Base-by-base conservation (phyloP, 1,140 invertebrate species). In the Solenopsis invicta region DNA sequence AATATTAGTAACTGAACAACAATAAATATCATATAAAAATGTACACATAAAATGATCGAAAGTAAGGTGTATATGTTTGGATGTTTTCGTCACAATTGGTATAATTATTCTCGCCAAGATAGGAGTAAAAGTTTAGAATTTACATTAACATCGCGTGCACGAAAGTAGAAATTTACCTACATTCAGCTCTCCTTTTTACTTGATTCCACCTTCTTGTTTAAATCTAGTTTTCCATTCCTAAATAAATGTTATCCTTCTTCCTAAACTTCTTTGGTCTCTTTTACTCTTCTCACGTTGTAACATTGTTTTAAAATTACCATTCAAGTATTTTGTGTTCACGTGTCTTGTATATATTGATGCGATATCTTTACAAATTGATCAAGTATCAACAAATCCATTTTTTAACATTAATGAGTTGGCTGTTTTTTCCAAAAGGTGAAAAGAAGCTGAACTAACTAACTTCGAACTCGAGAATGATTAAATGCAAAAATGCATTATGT, bases 51-150 rank as follows among this genome's bases (percentile, higher is more conserved):
- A 80, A 80, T 45, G 13, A 29, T 56, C 12, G 34, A 62, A 76
- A 62, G 18, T 62, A 62, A 61, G 29, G 10, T 21, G 18, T 34
- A 45, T 9, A 69, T 41, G 64, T 69, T 37, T 56, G 13, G 9
- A 71, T 18, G 21, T 71, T 81, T 71, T 81, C 78, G 64, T 81
- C 52, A 81, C 78, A 81, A 52, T 71, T 18, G 50, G 16, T 81
- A 69, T 69, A 71, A 81, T 81, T 21, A 81, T 54, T 71, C 66
- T 71, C 78, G 64, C 50, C 64, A 50, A 78, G 78, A 81, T 37
- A 71, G 66, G 66, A 81, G 78, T 81, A 81, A 81, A 81, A 81
- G 78, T 81, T 81, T 24, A 16, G 41, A 71, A 71, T 81, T 81
- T 81, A 81, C 64, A 81, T 81, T 56, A 81, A 71, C 24, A 81